Percentiles rank a stretch among this genome's conserved stretches.
Evolutionary conservation across 1,140 invertebrate genomes (phyloP).

Genomic region (Drosophila sp.): DNA sequence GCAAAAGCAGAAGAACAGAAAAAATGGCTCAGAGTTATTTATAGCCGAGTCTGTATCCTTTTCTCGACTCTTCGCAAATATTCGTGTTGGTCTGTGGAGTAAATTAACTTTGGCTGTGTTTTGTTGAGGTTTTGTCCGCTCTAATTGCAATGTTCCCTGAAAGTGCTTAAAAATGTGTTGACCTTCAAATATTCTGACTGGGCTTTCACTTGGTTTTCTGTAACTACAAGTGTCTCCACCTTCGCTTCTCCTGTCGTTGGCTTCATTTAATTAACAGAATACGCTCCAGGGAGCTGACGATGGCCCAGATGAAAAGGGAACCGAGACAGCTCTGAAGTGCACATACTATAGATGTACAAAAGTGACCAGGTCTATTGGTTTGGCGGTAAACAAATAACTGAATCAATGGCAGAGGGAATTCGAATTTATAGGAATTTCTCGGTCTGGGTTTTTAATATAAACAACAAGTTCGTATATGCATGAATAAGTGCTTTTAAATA

Average conservation of each 20-base stretch:
- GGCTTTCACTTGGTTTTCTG: constrained; percentile 27
- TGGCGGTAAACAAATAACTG: constrained; percentile 29
- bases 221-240: background rate
- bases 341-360: background rate
- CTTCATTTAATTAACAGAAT: constrained; percentile 70
- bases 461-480: constrained; percentile 68
- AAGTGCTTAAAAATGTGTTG: constrained; percentile 66
- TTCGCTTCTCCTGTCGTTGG: constrained; percentile 13
- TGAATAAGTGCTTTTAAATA: constrained; percentile 72
- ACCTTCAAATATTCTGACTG: constrained; percentile 71
- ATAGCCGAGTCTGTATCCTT: constrained; percentile 33
- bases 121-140: constrained; percentile 59
- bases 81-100: constrained; percentile 45
- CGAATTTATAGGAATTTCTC: constrained; percentile 10
- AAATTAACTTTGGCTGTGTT: constrained; percentile 73
- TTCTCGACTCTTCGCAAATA: background rate
- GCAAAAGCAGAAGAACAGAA: constrained; percentile 18
- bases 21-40: constrained; percentile 51
- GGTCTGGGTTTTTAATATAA: constrained; percentile 56
- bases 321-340: constrained; percentile 12
- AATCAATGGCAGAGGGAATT: constrained; percentile 10
- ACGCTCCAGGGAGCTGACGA: constrained; percentile 5
- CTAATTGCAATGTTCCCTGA: constrained; percentile 60
- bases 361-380: constrained; percentile 14
- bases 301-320: background rate